Conservation (phyloP, 2,888 invertebrate species). For the Sericinus montela region DNA sequence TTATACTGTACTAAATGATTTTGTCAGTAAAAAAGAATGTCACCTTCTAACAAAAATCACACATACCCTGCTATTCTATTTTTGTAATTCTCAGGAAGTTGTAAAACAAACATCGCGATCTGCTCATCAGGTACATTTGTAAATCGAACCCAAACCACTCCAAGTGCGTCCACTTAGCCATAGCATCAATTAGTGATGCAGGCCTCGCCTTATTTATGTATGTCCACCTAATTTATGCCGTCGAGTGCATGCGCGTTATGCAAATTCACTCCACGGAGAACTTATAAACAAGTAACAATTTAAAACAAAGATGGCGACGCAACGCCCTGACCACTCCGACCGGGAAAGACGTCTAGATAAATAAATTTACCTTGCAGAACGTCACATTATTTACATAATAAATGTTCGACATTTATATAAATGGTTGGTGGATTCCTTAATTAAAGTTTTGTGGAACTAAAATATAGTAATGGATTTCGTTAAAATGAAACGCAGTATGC, state of each 20-base stretch:
- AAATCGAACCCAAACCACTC: neutral
- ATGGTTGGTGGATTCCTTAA: constrained; percentile 2
- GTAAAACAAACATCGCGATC: neutral
- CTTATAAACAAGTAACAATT: constrained; percentile 7
- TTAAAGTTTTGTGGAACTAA: constrained; percentile 5
- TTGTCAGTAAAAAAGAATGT: too few relatives aligned
- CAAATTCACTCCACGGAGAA: neutral
- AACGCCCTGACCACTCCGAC: neutral
- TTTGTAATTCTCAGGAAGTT: neutral
- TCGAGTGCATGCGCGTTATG: neutral
- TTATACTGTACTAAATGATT: too few relatives aligned
- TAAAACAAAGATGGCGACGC: constrained; percentile 6
- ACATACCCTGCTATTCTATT: neutral
- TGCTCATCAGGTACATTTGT: neutral
- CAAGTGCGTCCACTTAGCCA: neutral
- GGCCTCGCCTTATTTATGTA: constrained; percentile 5
- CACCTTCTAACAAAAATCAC: too few relatives aligned
- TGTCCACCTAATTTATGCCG: neutral
- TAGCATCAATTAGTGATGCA: constrained; percentile 5
- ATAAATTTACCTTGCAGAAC: neutral
- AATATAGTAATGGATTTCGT: constrained; percentile 1
- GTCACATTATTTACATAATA: constrained; percentile 11
- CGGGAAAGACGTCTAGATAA: neutral
- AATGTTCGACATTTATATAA: neutral
- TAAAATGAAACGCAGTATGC: neutral